These are phyloP conservation scores for Trachelus tabidus DNA, from an alignment of 2,888 invertebrate genomes.

Conservation along the genomic window DNA sequence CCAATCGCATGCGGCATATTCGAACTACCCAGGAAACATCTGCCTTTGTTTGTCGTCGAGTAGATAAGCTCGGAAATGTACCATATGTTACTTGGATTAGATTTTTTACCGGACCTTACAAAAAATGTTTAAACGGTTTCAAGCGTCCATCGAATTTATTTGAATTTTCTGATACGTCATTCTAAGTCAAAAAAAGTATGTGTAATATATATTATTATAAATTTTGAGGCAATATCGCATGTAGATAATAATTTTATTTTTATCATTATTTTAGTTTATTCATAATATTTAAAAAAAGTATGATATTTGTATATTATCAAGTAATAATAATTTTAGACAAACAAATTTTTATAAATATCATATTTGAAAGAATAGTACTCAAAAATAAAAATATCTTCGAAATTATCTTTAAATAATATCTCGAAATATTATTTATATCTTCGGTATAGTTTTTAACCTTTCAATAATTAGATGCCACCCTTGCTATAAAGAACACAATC, in stretches of 20 bases:
- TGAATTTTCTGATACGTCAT: background rate
- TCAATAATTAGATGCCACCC: too few species aligned
- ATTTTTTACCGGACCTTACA: conserved; percentile 12
- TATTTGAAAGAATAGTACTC: too few species aligned
- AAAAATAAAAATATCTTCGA: too few species aligned
- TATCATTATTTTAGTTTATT: background rate
- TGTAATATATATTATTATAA: background rate
- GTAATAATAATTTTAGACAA: too few species aligned
- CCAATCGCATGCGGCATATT: conserved; percentile 11
- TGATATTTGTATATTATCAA: background rate
- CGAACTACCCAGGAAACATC: conserved; percentile 32
- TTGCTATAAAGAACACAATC: too few species aligned
- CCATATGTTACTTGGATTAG: conserved; percentile 39
- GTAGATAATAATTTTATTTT: background rate
- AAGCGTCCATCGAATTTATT: background rate
- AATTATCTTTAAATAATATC: too few species aligned
- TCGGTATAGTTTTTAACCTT: too few species aligned
- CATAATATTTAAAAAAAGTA: background rate
- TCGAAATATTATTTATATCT: too few species aligned
- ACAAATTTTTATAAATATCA: too few species aligned
- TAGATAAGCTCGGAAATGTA: conserved; percentile 35
- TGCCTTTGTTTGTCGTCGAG: conserved; percentile 39
- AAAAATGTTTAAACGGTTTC: background rate
- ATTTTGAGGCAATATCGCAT: background rate
- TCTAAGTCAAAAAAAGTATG: background rate